A percentile compares a stretch with the other conserved stretches of the same genome.
Evolutionary conservation across 2,113 vertebrate species (phyloP).

Genomic region (Centropus bengalensis): DNA sequence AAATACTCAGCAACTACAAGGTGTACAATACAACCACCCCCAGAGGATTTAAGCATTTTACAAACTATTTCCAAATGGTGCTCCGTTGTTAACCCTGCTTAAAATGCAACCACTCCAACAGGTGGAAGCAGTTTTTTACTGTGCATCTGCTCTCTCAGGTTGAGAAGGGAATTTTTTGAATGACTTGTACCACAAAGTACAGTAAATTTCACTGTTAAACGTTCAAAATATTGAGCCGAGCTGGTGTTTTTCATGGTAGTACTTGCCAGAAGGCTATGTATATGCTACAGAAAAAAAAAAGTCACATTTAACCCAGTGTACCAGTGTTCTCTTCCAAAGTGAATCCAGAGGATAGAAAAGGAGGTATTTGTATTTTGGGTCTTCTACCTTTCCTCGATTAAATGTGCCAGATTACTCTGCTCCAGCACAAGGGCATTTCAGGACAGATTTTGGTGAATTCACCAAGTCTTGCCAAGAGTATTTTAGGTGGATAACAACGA

Average conservation of each 20-base stretch:
- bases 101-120: slow-evolving; percentile 69
- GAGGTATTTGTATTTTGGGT: neutral
- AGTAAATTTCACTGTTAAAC: neutral
- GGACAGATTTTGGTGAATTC: neutral
- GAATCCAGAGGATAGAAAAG: neutral
- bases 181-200: neutral
- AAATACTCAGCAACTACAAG: slow-evolving; percentile 65
- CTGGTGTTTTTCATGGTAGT: neutral
- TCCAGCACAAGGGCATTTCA: neutral
- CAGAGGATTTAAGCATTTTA: slow-evolving; percentile 65
- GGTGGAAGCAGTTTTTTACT: slow-evolving; percentile 73
- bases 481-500: neutral
- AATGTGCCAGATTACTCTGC: neutral
- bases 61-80: slow-evolving; percentile 80
- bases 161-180: slow-evolving; percentile 45
- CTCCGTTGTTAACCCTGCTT: slow-evolving; percentile 70
- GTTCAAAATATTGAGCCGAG: slow-evolving; percentile 32
- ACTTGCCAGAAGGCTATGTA: neutral
- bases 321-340: neutral
- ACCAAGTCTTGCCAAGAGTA: neutral
- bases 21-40: slow-evolving; percentile 35
- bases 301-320: neutral
- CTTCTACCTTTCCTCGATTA: neutral
- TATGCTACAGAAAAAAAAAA: neutral
- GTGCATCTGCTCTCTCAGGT: slow-evolving; percentile 45